Evolutionary conservation across 2,797 vertebrate genomes (phyloP).

Genomic region (Sebastes matsubarae): DNA sequence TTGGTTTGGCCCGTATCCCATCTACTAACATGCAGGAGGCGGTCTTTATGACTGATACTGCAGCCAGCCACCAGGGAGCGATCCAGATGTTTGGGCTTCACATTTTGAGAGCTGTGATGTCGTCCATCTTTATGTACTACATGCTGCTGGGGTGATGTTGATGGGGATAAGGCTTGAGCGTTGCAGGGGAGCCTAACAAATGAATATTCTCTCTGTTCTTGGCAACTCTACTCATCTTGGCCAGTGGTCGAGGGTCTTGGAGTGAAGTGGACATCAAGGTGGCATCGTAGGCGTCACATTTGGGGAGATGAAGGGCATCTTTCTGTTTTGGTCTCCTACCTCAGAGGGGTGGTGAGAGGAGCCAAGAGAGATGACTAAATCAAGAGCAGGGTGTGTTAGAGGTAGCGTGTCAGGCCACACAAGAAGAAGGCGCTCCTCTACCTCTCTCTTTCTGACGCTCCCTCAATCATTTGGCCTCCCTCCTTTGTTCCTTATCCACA

Average conservation of each 20-base stretch:
- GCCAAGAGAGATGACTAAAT: constrained; percentile 27
- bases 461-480: constrained; percentile 20
- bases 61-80: background rate
- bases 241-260: constrained; percentile 7
- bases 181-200: background rate
- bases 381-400: constrained; percentile 34
- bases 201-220: constrained; percentile 35
- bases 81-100: background rate
- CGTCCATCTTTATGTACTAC: background rate
- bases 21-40: too few species aligned
- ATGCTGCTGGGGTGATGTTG: background rate
- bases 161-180: background rate
- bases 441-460: constrained; percentile 7
- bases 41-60: background rate
- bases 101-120: background rate
- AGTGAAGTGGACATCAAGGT: constrained; percentile 32
- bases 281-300: constrained; percentile 23
- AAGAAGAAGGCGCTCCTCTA: background rate
- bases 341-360: background rate
- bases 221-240: constrained; percentile 10
- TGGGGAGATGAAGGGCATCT: constrained; percentile 24
- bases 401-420: constrained; percentile 18
- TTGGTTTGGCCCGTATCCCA: background rate
- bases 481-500: constrained; percentile 50
- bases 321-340: constrained; percentile 7